Base-by-base conservation (phyloP, 2,888 invertebrate species). In the Watsonalla cultraria region DNA sequence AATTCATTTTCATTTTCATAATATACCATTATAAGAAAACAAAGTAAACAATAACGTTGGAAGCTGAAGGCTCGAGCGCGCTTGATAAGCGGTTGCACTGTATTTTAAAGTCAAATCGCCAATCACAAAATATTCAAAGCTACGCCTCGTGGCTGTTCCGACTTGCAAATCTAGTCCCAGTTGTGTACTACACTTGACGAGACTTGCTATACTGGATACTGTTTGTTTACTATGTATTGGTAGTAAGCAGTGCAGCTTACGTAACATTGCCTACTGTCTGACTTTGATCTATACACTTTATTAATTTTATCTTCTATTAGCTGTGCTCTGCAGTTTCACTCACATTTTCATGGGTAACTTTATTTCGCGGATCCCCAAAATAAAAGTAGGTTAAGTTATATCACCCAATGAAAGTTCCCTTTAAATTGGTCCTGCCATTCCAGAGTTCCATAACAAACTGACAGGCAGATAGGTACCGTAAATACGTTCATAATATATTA, bases 61-160 rank as follows among this genome's bases (percentile, higher is more conserved):
- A 70, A 66, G 58, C 33, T 51, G 60, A 55, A 54, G 49, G 55
- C 62, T 72, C 59, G 58, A 67, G 53, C 66, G 61, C 62, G 57
- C 65, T 68, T 68, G 83, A 80, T 84, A 84, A 81, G 81, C 82
- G 78, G 80, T 76, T 80, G 78, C 80, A 74, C 55, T 70, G 73
- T 68, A 87, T 88, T 87, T 83, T 78, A 87, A 88, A 88, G 84
- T 87, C 83, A 87, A 87, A 88, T 88, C 72, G 62, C 70, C 79
- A 75, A 83, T 82, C 76, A 72, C 78, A 78, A 85, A 83, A 85
- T 85, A 85, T 86, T 87, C 84, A 85, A 83, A 84, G 82, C 80
- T 71, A 74, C 66, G 73, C 74, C 64, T 60, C 66, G 67, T 54
- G 65, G 65, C 74, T 76, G 76, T 69, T 84, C 62, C 74, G 85